These are phyloP conservation scores for Chloebia gouldiae DNA, from an alignment of 2,113 vertebrate species.

Conservation along the genomic window DNA sequence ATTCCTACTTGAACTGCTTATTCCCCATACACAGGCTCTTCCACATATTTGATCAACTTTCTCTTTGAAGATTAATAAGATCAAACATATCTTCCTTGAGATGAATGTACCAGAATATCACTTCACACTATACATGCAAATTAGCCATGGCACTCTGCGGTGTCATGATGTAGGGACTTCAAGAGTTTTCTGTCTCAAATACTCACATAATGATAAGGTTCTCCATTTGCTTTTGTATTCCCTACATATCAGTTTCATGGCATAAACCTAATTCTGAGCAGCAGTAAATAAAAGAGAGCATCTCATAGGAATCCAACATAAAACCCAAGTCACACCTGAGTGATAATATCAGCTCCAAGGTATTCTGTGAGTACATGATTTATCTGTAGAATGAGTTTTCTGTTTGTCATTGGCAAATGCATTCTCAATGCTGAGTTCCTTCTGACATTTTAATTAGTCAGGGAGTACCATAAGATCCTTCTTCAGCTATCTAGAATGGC, in stretches of 20 bases:
- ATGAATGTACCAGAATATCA: not conserved
- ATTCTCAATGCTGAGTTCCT: not conserved
- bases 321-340: not conserved
- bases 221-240: not conserved
- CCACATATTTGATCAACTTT: not conserved
- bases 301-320: not conserved
- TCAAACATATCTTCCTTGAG: not conserved
- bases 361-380: not conserved
- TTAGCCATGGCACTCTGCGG: not conserved
- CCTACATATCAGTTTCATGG: not conserved
- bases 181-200: not conserved
- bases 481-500: not conserved
- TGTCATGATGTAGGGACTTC: not conserved
- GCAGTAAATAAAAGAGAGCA: not conserved
- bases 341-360: not conserved
- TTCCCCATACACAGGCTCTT: not conserved
- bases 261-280: not conserved
- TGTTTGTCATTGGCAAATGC: not conserved
- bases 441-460: not conserved
- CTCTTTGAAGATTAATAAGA: not conserved
- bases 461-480: not conserved
- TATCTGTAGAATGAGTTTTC: not conserved
- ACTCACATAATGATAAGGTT: not conserved
- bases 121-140: not conserved
- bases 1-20: not conserved